These are phyloP conservation scores for Arctia plantaginis DNA, from an alignment of 2,888 invertebrate genomes.

Conservation along the genomic window DNA sequence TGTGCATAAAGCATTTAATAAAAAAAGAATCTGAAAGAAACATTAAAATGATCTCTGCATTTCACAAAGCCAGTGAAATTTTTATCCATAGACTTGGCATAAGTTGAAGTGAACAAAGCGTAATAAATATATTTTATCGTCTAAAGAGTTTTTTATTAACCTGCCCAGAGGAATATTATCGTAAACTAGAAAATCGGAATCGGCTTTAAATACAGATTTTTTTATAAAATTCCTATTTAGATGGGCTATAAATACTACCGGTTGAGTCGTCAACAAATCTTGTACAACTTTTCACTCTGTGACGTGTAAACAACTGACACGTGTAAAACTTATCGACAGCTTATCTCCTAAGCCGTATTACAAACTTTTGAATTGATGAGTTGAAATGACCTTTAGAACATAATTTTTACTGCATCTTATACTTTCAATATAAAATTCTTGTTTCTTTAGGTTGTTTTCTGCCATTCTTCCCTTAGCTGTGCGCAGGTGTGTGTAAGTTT, in stretches of 20 bases:
- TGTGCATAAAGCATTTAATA: too few relatives aligned
- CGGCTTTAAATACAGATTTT: constrained; percentile 18
- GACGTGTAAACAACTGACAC: constrained; percentile 36
- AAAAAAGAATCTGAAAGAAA: background rate
- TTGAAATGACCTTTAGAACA: background rate
- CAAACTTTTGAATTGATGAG: constrained; percentile 8
- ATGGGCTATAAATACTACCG: constrained; percentile 20
- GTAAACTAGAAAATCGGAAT: constrained; percentile 27
- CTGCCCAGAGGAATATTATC: constrained; percentile 17
- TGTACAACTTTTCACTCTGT: constrained; percentile 29
- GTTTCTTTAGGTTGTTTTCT: background rate
- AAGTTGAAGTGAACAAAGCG: constrained; percentile 6
- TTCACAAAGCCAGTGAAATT: constrained; percentile 4
- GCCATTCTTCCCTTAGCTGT: background rate
- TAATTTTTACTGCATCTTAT: background rate
- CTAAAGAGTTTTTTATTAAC: constrained; percentile 19
- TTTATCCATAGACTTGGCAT: constrained; percentile 10
- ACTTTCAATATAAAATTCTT: background rate
- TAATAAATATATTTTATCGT: constrained; percentile 26
- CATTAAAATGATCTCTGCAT: constrained; percentile 7
- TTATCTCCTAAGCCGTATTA: constrained; percentile 29
- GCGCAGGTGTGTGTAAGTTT: background rate
- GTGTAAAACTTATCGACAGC: constrained; percentile 30
- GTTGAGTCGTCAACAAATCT: constrained; percentile 19
- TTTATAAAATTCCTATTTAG: constrained; percentile 17